These are phyloP conservation scores for Metopia argyrocephala DNA, from an alignment of 2,888 invertebrate species.

Conservation along the genomic window DNA sequence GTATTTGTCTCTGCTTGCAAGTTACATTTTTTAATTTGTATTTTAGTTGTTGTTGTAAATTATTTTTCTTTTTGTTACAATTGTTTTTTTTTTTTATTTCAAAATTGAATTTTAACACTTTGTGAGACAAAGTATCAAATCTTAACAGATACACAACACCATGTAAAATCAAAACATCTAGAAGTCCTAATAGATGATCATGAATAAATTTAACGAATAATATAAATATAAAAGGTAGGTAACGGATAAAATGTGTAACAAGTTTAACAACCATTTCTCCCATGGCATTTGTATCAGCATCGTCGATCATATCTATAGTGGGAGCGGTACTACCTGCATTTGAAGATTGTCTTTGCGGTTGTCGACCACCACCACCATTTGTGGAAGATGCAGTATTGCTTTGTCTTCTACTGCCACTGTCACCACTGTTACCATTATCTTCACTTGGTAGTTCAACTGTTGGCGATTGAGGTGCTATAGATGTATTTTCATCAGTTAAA, in stretches of 20 bases:
- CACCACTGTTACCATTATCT: not conserved
- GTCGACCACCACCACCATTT: slow-evolving; percentile 35
- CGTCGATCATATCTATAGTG: slow-evolving; percentile 63
- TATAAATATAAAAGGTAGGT: slow-evolving; percentile 74
- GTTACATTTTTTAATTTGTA: too few relatives aligned
- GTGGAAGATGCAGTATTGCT: slow-evolving; percentile 16
- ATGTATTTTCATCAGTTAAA: slow-evolving; percentile 31
- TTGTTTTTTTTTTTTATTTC: too few relatives aligned
- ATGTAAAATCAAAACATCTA: slow-evolving; percentile 73
- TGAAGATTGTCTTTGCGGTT: slow-evolving; percentile 43
- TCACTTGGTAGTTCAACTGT: slow-evolving; percentile 11
- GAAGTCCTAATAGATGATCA: slow-evolving; percentile 73
- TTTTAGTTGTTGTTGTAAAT: too few relatives aligned
- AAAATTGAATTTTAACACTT: too few relatives aligned
- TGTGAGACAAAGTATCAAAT: too few relatives aligned
- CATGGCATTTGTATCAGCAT: slow-evolving; percentile 70
- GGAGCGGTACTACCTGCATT: slow-evolving; percentile 48
- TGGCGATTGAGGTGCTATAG: slow-evolving; percentile 17
- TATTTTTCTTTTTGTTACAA: too few relatives aligned
- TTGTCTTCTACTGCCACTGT: slow-evolving; percentile 37
- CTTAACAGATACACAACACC: slow-evolving; percentile 72
- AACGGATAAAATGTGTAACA: slow-evolving; percentile 74
- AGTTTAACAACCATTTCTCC: slow-evolving; percentile 73
- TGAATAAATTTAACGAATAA: slow-evolving; percentile 74
- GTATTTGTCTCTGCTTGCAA: too few relatives aligned